Conservation (phyloP, 2,113 vertebrate genomes). For the Bambusicola thoracicus region DNA sequence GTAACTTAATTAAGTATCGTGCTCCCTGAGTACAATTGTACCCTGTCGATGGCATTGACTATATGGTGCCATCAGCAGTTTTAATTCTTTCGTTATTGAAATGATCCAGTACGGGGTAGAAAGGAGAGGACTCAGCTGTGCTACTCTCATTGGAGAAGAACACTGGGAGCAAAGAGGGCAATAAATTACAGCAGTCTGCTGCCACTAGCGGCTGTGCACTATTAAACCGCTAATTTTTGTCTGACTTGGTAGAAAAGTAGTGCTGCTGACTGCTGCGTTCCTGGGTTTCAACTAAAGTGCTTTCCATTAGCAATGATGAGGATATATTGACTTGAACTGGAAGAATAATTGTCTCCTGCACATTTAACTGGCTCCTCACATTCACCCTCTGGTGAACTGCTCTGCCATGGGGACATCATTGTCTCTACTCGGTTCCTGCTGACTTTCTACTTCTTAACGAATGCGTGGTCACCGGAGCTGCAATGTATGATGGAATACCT, state of each 20-base stretch:
- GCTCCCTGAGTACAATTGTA: neutral
- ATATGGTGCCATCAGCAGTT: neutral
- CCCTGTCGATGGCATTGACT: neutral
- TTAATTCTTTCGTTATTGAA: neutral
- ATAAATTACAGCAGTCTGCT: neutral
- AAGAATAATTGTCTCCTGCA: neutral
- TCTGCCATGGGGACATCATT: neutral
- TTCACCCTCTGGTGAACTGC: neutral
- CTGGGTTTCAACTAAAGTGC: neutral
- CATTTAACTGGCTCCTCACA: neutral
- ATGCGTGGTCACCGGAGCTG: neutral
- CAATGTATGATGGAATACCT: neutral
- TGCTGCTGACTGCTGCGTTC: neutral
- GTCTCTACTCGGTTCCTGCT: neutral
- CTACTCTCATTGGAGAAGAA: neutral
- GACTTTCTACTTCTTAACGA: neutral
- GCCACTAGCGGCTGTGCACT: neutral
- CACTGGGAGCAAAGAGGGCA: neutral
- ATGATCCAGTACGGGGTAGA: neutral
- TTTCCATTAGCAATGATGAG: constrained; percentile 34
- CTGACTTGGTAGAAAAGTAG: neutral
- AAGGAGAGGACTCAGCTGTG: neutral
- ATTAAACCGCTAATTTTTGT: constrained; percentile 25
- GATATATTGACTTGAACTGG: constrained; percentile 17
- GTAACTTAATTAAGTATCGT: neutral